phyloP scores from a whole-genome alignment of 35 echinoderm and acorn worm species.

The Strongylocentrotus purpuratus region DNA sequence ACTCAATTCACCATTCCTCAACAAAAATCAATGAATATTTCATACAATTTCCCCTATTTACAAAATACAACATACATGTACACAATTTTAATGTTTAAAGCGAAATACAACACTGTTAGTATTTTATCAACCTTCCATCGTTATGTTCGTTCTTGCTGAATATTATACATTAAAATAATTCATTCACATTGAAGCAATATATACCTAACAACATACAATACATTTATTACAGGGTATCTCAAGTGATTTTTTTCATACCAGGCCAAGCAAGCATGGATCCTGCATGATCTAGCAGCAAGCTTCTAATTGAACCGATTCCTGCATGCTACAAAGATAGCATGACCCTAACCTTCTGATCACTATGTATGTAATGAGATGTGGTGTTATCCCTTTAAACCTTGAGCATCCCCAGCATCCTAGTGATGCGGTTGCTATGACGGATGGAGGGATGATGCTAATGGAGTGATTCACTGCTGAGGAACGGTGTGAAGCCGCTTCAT shows the following conservation, averaged over 20 bases:
- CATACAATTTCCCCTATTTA: no score
- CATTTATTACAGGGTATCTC: neutral
- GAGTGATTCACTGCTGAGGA: constrained; percentile 44
- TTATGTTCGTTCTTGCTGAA: no score
- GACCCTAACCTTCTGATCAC: neutral
- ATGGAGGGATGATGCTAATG: constrained; percentile 44
- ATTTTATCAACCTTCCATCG: no score
- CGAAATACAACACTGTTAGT: no score
- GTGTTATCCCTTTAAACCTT: constrained; percentile 16
- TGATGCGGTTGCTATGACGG: constrained; percentile 43
- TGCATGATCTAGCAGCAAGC: neutral
- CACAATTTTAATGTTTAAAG: no score
- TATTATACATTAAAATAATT: no score
- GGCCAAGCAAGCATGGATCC: neutral
- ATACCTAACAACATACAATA: neutral
- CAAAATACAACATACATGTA: no score
- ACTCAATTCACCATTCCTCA: no score
- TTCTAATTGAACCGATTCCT: neutral
- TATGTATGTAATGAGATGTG: constrained; percentile 9
- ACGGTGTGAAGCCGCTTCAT: constrained; percentile 40
- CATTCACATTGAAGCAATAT: no score
- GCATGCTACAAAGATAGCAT: neutral
- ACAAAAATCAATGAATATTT: no score
- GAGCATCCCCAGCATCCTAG: constrained; percentile 24
- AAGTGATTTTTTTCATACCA: neutral